These are phyloP conservation scores for Aleadryas rufinucha DNA, from an alignment of 2,113 vertebrate genomes.

Conservation along the genomic window DNA sequence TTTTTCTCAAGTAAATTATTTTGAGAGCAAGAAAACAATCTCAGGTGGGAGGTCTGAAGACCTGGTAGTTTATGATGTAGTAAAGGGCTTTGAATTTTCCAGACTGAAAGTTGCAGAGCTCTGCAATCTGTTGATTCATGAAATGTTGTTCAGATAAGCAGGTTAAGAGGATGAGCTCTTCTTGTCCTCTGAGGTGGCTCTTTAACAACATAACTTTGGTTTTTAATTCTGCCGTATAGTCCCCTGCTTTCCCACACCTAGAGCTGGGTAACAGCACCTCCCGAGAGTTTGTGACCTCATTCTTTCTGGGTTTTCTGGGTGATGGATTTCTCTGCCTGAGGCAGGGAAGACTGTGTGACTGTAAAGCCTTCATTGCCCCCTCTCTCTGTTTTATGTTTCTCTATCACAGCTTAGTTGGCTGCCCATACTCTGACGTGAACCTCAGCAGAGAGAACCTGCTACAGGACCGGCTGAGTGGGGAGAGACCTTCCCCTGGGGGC, in stretches of 20 bases:
- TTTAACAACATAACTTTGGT: background rate
- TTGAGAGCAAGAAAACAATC: background rate
- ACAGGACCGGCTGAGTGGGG: conserved; percentile 84
- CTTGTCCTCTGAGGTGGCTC: background rate
- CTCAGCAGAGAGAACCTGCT: conserved; percentile 81
- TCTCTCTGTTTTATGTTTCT: background rate
- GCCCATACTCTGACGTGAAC: conserved; percentile 86
- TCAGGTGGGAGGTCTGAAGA: background rate
- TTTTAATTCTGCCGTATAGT: background rate
- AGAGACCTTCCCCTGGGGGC: conserved; percentile 63
- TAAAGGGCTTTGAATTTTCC: background rate
- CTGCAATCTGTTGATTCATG: background rate
- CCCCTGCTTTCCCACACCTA: background rate
- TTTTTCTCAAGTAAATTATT: background rate
- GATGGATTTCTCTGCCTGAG: background rate
- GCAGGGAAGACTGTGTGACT: background rate
- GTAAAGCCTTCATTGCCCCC: background rate
- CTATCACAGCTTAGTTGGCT: conserved; percentile 79
- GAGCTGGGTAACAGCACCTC: background rate
- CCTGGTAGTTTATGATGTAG: background rate
- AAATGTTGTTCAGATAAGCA: background rate
- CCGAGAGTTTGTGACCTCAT: background rate
- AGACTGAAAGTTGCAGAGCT: background rate
- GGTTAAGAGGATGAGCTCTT: background rate
- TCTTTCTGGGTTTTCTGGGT: background rate